Conservation (phyloP, 2,113 vertebrate genomes). For the Brachyistius frenatus region DNA sequence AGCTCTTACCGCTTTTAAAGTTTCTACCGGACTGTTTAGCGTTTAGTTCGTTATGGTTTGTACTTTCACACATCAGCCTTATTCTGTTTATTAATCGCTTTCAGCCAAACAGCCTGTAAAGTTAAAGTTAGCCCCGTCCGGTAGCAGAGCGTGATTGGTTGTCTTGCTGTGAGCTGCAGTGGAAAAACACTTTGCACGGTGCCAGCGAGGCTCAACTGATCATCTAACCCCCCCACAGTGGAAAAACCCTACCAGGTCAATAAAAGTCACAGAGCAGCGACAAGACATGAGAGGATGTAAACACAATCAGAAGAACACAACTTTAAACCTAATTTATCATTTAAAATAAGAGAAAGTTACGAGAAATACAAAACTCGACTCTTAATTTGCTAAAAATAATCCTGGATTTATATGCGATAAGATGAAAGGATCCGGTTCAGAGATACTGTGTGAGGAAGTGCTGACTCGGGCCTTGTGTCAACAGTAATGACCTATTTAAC, state of each 20-base stretch:
- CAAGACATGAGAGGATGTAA: constrained; percentile 4
- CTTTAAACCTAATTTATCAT: neutral
- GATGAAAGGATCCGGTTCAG: neutral
- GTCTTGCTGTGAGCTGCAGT: neutral
- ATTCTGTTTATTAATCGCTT: too few species aligned
- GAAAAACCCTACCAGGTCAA: constrained; percentile 21
- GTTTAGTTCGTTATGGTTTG: too few species aligned
- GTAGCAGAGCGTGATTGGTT: neutral
- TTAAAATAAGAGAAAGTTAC: neutral
- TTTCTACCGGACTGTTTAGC: too few species aligned
- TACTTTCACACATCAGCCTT: too few species aligned
- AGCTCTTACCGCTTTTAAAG: too few species aligned
- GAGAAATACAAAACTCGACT: neutral
- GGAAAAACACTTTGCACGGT: constrained; percentile 16
- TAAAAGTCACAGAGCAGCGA: neutral
- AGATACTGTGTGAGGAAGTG: constrained; percentile 31
- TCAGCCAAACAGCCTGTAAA: too few species aligned
- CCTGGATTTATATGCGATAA: neutral
- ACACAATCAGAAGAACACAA: neutral
- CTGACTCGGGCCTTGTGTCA: constrained; percentile 44
- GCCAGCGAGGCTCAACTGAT: neutral
- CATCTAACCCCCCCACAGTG: neutral
- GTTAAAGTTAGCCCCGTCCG: neutral
- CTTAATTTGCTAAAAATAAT: too few species aligned
- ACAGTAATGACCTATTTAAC: constrained; percentile 22